These are phyloP conservation scores for Poeciliopsis infans DNA, from an alignment of 2,797 vertebrate genomes.

Conservation along the genomic window DNA sequence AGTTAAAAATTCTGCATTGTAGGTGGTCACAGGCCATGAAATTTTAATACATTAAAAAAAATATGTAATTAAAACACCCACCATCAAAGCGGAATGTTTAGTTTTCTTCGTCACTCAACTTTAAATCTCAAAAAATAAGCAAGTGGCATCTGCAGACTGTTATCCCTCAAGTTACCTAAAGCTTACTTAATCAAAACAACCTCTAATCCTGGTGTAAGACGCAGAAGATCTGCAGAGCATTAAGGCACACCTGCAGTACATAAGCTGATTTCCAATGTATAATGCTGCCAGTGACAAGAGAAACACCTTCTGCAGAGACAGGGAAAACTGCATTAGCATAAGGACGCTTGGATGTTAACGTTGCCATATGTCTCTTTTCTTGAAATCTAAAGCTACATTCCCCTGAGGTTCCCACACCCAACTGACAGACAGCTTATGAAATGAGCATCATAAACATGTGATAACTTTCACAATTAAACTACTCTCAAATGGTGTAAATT, in stretches of 20 bases:
- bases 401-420: constrained; percentile 29
- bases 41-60: constrained; percentile 31
- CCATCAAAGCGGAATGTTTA: constrained; percentile 32
- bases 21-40: constrained; percentile 23
- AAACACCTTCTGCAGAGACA: constrained; percentile 47
- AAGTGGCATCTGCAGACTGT: constrained; percentile 49
- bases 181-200: constrained; percentile 67
- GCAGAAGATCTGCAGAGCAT: constrained; percentile 56
- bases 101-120: constrained; percentile 46
- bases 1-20: constrained; percentile 1
- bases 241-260: constrained; percentile 65
- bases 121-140: constrained; percentile 52
- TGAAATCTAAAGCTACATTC: constrained; percentile 31
- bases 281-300: constrained; percentile 58
- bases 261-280: constrained; percentile 65
- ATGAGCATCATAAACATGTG: constrained; percentile 37
- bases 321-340: constrained; percentile 37
- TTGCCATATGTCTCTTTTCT: constrained; percentile 55
- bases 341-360: constrained; percentile 42
- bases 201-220: constrained; percentile 72
- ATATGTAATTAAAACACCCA: constrained; percentile 9
- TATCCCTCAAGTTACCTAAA: constrained; percentile 50
- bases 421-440: constrained; percentile 48
- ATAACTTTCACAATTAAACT: constrained; percentile 45
- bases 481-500: constrained; percentile 34